These are phyloP conservation scores for Labia minor DNA, from an alignment of 2,888 invertebrate genomes.

Conservation along the genomic window DNA sequence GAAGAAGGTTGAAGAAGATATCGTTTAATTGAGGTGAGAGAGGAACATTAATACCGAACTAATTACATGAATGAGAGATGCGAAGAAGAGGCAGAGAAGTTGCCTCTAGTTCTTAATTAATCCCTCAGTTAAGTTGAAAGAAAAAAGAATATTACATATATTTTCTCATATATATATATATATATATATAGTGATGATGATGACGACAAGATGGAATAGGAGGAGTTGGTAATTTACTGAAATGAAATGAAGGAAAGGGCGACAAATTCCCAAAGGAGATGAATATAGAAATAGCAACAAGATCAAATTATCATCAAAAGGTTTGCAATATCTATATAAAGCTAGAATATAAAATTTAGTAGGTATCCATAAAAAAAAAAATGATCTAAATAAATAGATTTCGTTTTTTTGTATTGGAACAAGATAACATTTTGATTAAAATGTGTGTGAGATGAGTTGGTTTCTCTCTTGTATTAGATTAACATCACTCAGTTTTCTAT, in stretches of 20 bases:
- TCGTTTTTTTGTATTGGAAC: neutral
- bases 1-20: too few species aligned
- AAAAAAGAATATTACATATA: neutral
- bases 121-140: neutral
- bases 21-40: neutral
- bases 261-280: neutral
- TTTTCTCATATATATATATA: too few species aligned
- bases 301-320: neutral
- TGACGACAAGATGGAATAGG: neutral
- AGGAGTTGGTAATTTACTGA: neutral
- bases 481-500: neutral
- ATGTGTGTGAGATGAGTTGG: neutral
- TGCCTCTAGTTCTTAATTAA: neutral
- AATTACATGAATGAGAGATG: conserved; percentile 1
- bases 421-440: neutral
- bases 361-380: too few species aligned
- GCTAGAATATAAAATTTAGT: neutral
- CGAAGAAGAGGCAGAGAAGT: neutral
- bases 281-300: neutral
- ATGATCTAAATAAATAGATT: neutral
- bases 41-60: neutral
- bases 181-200: too few species aligned
- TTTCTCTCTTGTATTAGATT: neutral
- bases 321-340: too few species aligned
- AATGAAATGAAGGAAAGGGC: neutral